A percentile compares a stretch with the other conserved stretches of the same genome.
Conservation (phyloP, 2,888 invertebrate species). For the Subacronicta megacephala region DNA sequence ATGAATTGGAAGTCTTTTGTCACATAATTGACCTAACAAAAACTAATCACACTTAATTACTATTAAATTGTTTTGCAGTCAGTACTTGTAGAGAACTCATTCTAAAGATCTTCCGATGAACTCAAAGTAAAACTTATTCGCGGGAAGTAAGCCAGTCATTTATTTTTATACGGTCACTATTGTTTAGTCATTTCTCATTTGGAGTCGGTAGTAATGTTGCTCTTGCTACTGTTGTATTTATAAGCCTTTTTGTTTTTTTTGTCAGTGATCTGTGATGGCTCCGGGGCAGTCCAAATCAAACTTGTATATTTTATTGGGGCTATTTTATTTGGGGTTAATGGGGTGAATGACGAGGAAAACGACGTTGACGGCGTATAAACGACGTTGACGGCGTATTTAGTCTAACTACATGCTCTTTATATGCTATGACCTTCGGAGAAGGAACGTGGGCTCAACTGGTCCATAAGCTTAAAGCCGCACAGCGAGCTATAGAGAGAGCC, state of each 20-base stretch:
- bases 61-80: constrained; percentile 60
- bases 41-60: constrained; percentile 10
- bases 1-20: too few relatives aligned
- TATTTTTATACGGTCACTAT: constrained; percentile 85
- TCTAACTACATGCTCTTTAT: too few relatives aligned
- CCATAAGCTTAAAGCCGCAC: too few relatives aligned
- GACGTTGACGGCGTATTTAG: too few relatives aligned
- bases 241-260: constrained; percentile 20
- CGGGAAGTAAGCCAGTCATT: constrained; percentile 80
- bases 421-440: too few relatives aligned
- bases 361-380: too few relatives aligned
- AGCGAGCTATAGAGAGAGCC: too few relatives aligned
- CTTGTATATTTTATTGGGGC: neutral
- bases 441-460: too few relatives aligned
- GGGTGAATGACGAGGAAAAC: too few relatives aligned
- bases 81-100: constrained; percentile 77
- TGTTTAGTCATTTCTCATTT: constrained; percentile 86
- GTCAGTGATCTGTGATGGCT: neutral
- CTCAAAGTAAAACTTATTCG: constrained; percentile 85
- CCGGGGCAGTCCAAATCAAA: neutral
- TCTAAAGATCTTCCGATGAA: constrained; percentile 88
- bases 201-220: constrained; percentile 37
- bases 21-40: too few relatives aligned
- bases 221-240: constrained; percentile 19
- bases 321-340: too few relatives aligned